Conservation (phyloP, 2,113 vertebrate species). For the Eretmochelys imbricata region DNA sequence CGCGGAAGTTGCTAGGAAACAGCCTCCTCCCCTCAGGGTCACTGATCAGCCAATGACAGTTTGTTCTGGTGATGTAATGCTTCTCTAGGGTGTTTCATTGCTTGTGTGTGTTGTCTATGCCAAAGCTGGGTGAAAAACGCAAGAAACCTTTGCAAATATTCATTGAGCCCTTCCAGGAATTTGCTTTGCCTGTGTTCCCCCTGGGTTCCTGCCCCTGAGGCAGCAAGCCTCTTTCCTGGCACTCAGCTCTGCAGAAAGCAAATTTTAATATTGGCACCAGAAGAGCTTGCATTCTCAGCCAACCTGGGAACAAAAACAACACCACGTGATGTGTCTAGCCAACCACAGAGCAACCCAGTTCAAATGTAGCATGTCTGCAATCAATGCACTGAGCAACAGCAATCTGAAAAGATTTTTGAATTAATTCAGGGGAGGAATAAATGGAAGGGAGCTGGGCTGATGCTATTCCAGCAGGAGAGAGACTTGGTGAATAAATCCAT, state of each 20-base stretch:
- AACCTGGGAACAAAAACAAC: accelerated
- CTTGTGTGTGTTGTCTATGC: neutral
- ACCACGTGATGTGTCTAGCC: accelerated
- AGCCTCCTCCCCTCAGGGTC: constrained; percentile 52
- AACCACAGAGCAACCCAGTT: accelerated
- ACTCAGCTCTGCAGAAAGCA: neutral
- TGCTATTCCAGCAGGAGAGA: neutral
- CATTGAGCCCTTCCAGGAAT: neutral
- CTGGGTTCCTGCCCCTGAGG: accelerated
- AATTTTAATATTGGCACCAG: accelerated
- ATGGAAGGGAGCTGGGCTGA: neutral
- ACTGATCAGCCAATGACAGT: constrained; percentile 44
- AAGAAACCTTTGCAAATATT: neutral
- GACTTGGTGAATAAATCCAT: constrained; percentile 38
- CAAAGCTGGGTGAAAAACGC: neutral
- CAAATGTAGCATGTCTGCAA: accelerated
- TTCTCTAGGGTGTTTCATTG: neutral
- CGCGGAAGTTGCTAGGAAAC: constrained; percentile 66
- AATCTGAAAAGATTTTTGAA: accelerated
- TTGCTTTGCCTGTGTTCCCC: accelerated
- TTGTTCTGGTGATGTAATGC: constrained; percentile 52
- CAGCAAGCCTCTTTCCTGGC: neutral
- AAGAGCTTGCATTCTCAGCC: accelerated
- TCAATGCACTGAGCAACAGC: neutral
- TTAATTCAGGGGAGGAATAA: neutral